Evolutionary conservation across 2,888 invertebrate species (phyloP).

Genomic region (Stegophylla sp.): DNA sequence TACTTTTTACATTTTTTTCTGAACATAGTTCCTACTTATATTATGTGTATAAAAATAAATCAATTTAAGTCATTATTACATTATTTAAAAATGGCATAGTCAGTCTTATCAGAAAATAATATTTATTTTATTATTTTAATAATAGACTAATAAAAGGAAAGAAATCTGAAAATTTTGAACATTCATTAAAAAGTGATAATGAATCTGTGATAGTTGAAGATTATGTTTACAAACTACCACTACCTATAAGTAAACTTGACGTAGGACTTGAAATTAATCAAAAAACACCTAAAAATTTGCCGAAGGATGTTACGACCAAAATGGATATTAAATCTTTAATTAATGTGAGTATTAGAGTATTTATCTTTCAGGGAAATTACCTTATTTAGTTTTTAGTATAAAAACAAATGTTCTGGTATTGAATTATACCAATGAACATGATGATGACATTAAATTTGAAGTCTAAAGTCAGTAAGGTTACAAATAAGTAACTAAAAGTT

Average conservation of each 20-base stretch:
- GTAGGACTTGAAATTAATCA: not conserved
- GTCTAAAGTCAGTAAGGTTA: too few species aligned
- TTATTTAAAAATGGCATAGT: too few species aligned
- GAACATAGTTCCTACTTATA: too few species aligned
- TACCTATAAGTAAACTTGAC: constrained; percentile 60
- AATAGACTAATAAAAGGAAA: constrained; percentile 36
- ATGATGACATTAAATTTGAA: too few species aligned
- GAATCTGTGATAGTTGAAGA: constrained; percentile 61
- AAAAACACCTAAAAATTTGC: constrained; percentile 32
- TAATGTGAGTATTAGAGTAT: not conserved
- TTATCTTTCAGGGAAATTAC: not conserved
- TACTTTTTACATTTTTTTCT: too few species aligned
- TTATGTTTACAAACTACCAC: constrained; percentile 63
- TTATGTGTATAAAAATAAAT: not conserved
- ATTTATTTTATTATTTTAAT: too few species aligned
- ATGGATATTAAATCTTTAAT: constrained; percentile 24
- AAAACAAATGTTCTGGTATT: too few species aligned
- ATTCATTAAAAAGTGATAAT: constrained; percentile 45
- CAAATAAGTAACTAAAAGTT: too few species aligned
- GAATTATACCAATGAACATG: too few species aligned
- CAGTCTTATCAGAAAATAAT: too few species aligned
- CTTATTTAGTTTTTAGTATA: too few species aligned
- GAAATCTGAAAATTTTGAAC: constrained; percentile 39
- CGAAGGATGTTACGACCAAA: constrained; percentile 15
- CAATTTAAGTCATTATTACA: not conserved